phyloP scores from a whole-genome alignment of 2,888 invertebrate species.

The Conomelus anceps region DNA sequence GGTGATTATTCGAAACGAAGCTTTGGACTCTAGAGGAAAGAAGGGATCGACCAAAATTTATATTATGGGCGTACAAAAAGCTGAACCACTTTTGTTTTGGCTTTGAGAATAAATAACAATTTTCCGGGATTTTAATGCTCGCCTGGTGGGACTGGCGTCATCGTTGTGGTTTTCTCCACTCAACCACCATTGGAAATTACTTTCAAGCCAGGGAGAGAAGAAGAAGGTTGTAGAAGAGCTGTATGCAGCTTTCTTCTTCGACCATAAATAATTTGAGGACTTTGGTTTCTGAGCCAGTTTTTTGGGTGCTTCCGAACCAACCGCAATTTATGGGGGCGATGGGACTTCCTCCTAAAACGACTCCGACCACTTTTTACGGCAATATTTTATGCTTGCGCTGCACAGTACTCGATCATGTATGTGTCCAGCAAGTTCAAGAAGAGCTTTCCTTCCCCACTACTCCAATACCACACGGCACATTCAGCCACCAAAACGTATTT shows the following conservation, averaged over 20 bases:
- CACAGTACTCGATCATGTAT: constrained; percentile 1
- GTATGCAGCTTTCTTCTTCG: constrained; percentile 2
- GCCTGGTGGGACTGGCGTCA: not conserved
- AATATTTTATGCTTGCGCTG: constrained; percentile 4
- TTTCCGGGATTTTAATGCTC: constrained; percentile 2
- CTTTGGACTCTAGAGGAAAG: not conserved
- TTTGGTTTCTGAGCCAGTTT: constrained; percentile 8
- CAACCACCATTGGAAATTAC: not conserved
- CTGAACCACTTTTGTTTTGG: not conserved
- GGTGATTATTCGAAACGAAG: not conserved
- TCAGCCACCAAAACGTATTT: not conserved
- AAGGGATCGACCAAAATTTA: constrained; percentile 4
- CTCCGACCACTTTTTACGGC: not conserved
- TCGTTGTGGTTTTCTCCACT: not conserved
- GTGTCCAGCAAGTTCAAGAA: not conserved
- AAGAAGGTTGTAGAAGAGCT: not conserved
- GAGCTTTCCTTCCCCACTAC: not conserved
- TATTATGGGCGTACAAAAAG: not conserved
- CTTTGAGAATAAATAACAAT: constrained; percentile 8
- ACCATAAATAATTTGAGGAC: constrained; percentile 10
- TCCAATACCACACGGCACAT: not conserved
- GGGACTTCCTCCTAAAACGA: not conserved
- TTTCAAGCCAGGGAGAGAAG: not conserved
- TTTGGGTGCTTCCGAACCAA: not conserved
- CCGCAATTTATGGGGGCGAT: constrained; percentile 8